Base-by-base conservation (phyloP, 2,888 invertebrate genomes). In the Deilephila porcellus region DNA sequence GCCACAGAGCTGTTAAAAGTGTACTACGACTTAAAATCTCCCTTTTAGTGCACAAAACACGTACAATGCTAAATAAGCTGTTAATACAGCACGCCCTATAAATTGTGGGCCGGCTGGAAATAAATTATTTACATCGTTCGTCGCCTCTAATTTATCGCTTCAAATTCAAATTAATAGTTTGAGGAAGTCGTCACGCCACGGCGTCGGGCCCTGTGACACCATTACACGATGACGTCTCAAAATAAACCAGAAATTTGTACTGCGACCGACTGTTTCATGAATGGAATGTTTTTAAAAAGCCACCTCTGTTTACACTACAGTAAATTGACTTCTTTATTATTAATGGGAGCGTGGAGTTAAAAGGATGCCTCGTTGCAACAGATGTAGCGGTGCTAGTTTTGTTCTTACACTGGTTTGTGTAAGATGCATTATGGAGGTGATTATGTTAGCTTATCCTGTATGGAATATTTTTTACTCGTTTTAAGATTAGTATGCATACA, bases 81-180 rank as follows among this genome's bases (percentile, higher is more conserved):
- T 67, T 71, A 84, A 85, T 84, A 81, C 83, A 83, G 83, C 81
- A 82, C 83, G 82, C 83, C 78, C 81, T 82, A 86, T 88, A 88
- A 89, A 90, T 88, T 84, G 84, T 84, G 76, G 80, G 82, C 82
- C 80, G 82, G 85, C 82, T 81, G 83, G 83, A 80, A 83, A 89
- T 89, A 86, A 88, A 88, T 89, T 88, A 89, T 88, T 86, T 88
- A 84, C 86, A 86, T 87, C 85, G 83, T 78, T 85, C 85, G 83
- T 86, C 85, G 79, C 76, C 76, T 75, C 82, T 87, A 88, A 90
- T 90, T 90, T 90, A 91, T 89, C 75, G 86, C 77, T 79, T 76
- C 79, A 76, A 83, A 85, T 81, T 80, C 78, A 82, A 85, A 90
- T 89, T 91, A 90, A 91, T 89, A 86, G 90, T 88, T 88, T 88